Conservation (phyloP, 1,140 invertebrate genomes). For the Lucilia sericata region DNA sequence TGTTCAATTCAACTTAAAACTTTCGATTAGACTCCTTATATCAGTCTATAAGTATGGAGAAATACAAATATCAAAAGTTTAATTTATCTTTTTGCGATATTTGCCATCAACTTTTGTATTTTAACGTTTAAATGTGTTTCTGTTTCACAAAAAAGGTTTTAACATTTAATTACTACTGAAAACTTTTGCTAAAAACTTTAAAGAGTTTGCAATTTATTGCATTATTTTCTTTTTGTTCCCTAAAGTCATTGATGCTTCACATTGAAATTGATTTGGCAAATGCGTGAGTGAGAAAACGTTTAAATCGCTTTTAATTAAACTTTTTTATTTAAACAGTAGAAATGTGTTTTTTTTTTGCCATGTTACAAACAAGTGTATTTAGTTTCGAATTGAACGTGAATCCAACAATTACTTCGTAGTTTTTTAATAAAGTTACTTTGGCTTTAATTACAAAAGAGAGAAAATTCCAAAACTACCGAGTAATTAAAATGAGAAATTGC, state of each 20-base stretch:
- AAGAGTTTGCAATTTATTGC: constrained; percentile 1
- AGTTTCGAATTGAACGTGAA: not conserved
- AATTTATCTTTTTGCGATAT: no score
- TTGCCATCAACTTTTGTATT: no score
- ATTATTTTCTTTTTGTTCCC: not conserved
- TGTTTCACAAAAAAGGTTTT: not conserved
- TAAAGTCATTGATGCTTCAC: not conserved
- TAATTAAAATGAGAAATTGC: not conserved
- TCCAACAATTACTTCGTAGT: not conserved
- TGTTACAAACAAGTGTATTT: not conserved
- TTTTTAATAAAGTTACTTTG: not conserved
- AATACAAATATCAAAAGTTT: no score
- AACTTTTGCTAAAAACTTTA: not conserved
- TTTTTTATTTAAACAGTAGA: not conserved
- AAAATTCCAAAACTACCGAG: not conserved
- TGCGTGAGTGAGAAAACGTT: constrained; percentile 6
- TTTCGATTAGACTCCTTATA: no score
- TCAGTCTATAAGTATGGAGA: no score
- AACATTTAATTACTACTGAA: not conserved
- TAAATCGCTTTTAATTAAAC: constrained; percentile 14
- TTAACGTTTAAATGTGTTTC: no score
- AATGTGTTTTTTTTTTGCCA: not conserved
- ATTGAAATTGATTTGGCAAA: constrained; percentile 10
- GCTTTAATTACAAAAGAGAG: not conserved
- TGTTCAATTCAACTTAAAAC: no score